A percentile compares a stretch with the other conserved stretches of the same genome.
Evolutionary conservation across 53 echinoderm and acorn worm genomes (phyloP).

Genomic region (Paelopatides confundens): DNA sequence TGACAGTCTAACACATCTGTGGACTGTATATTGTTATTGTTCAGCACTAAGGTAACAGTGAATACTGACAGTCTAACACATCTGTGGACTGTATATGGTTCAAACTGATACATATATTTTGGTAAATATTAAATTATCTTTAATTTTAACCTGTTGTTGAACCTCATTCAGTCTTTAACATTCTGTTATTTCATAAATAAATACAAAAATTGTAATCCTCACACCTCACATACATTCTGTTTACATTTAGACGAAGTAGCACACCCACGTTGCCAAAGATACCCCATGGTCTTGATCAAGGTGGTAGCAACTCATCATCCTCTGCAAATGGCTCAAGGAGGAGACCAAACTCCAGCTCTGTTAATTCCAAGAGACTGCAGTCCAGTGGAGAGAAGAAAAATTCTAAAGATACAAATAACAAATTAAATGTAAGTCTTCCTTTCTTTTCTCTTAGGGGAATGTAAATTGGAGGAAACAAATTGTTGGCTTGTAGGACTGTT

Average conservation of each 20-base stretch:
- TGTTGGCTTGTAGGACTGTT: no score
- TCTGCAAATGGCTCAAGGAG: conserved; percentile 64
- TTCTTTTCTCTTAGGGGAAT: no score
- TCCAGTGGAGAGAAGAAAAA: conserved; percentile 69
- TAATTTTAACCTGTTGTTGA: no score
- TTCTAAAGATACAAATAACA: conserved; percentile 51
- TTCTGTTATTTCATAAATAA: background rate
- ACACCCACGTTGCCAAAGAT: conserved; percentile 92
- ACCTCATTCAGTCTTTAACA: no score
- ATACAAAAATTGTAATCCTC: background rate
- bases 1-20: no score
- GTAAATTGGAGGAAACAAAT: no score
- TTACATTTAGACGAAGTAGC: conserved; percentile 64
- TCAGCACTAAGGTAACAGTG: no score
- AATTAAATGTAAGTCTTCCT: conserved; percentile 17
- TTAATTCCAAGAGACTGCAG: conserved; percentile 67
- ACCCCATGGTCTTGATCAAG: conserved; percentile 71
- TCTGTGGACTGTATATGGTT: background rate
- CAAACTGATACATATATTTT: no score
- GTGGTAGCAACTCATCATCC: conserved; percentile 51
- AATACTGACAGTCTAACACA: no score
- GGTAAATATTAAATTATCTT: no score
- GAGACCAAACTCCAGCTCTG: conserved; percentile 86
- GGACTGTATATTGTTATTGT: no score
- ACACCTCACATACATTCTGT: no score